phyloP scores from a whole-genome alignment of 2,797 vertebrate genomes.

The Meriones psammophilus region DNA sequence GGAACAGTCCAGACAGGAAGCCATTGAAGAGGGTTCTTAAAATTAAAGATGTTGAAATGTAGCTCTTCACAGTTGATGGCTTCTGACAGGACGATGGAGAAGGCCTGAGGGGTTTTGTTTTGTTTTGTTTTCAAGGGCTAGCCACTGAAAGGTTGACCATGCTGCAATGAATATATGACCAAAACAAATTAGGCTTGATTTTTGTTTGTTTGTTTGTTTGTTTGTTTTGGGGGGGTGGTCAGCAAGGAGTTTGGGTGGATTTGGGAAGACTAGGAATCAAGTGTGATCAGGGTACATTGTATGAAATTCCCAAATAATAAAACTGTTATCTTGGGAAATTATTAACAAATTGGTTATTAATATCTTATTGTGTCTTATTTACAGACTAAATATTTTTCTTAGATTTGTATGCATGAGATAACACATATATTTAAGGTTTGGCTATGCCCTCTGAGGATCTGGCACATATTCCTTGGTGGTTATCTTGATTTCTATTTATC shows the following conservation, averaged over 20 bases:
- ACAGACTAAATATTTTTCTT: neutral
- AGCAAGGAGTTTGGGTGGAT: neutral
- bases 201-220: too few relatives aligned
- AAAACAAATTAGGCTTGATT: neutral
- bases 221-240: too few relatives aligned
- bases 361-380: neutral
- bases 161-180: neutral
- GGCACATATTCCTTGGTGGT: neutral
- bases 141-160: neutral
- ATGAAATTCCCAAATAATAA: too few relatives aligned
- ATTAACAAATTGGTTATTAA: neutral
- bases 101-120: neutral
- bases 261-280: neutral
- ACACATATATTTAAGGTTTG: neutral
- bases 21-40: neutral
- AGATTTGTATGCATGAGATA: neutral
- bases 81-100: neutral
- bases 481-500: neutral
- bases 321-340: neutral
- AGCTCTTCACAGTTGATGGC: neutral
- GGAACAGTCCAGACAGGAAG: neutral
- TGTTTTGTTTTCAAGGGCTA: neutral
- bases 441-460: neutral
- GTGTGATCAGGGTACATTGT: too few relatives aligned
- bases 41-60: neutral